Percentiles rank a stretch among this genome's conserved stretches.
phyloP scores from a whole-genome alignment of 2,888 invertebrate genomes.

The Trichogramma evanescens region DNA sequence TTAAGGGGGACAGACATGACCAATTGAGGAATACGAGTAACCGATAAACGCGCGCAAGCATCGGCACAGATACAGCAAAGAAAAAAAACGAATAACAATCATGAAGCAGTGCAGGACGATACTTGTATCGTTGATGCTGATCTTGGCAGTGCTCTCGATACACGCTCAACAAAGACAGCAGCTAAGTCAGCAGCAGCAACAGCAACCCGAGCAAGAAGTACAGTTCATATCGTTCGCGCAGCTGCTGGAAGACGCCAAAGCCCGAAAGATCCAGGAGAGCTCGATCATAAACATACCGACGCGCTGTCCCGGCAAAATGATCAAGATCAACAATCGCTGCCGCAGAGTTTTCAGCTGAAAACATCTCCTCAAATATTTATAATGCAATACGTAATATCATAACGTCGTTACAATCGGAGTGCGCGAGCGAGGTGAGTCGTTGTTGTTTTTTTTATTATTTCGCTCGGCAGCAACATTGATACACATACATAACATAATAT shows the following conservation, averaged over 20 bases:
- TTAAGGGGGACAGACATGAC: too few relatives aligned
- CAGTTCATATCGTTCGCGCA: conserved; percentile 4
- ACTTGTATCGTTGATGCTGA: conserved; percentile 12
- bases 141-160: conserved; percentile 13
- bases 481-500: too few relatives aligned
- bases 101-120: neutral
- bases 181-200: conserved; percentile 22
- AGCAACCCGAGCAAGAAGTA: neutral
- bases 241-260: conserved; percentile 19
- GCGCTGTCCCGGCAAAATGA: conserved; percentile 33
- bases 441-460: too few relatives aligned
- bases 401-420: too few relatives aligned
- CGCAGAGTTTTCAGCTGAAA: conserved; percentile 30
- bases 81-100: too few relatives aligned
- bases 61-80: too few relatives aligned
- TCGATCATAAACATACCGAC: conserved; percentile 36
- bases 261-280: conserved; percentile 24
- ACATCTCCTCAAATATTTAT: too few relatives aligned
- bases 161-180: conserved; percentile 17
- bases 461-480: too few relatives aligned
- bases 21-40: too few relatives aligned
- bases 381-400: too few relatives aligned
- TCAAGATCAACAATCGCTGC: conserved; percentile 35
- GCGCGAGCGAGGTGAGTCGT: too few relatives aligned
- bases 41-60: too few relatives aligned